Evolutionary conservation across 2,888 invertebrate species (phyloP).

Genomic region (Herminia tarsipennalis): DNA sequence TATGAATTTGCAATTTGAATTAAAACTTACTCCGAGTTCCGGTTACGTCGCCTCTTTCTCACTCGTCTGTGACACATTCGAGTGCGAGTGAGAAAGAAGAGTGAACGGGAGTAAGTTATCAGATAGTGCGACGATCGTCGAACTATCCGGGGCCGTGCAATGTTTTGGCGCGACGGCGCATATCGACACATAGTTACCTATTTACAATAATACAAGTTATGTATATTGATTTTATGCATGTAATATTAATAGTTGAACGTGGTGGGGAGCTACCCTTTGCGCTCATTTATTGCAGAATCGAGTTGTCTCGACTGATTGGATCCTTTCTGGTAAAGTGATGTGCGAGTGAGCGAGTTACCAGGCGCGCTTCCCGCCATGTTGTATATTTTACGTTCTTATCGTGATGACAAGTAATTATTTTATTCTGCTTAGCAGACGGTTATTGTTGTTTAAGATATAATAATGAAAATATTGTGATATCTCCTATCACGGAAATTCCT

Average conservation of each 20-base stretch:
- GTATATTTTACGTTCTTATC: conserved; percentile 62
- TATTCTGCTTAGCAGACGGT: conserved; percentile 62
- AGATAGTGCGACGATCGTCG: conserved; percentile 15
- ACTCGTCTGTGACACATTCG: background rate
- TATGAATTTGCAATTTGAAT: no score
- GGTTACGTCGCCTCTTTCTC: no score
- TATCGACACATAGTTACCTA: conserved; percentile 68
- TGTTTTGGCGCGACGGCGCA: conserved; percentile 43
- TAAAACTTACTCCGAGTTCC: no score
- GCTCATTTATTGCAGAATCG: background rate
- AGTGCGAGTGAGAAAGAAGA: background rate
- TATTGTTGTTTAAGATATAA: conserved; percentile 62
- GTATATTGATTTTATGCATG: conserved; percentile 70
- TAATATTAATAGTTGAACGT: conserved; percentile 62
- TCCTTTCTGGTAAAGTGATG: background rate
- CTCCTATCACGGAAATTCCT: conserved; percentile 79
- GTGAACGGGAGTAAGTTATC: no score
- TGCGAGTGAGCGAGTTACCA: conserved; percentile 8
- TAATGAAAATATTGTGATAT: conserved; percentile 77
- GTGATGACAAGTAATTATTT: conserved; percentile 59
- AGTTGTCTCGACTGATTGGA: background rate
- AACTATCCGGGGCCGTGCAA: conserved; percentile 36
- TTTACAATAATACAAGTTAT: conserved; percentile 70
- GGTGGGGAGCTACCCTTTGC: conserved; percentile 11
- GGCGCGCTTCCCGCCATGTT: conserved; percentile 29